Percentiles rank a stretch among this genome's conserved stretches.
These are phyloP conservation scores for Xerus rutilus DNA, from an alignment of 2,797 vertebrate species.

Conservation along the genomic window DNA sequence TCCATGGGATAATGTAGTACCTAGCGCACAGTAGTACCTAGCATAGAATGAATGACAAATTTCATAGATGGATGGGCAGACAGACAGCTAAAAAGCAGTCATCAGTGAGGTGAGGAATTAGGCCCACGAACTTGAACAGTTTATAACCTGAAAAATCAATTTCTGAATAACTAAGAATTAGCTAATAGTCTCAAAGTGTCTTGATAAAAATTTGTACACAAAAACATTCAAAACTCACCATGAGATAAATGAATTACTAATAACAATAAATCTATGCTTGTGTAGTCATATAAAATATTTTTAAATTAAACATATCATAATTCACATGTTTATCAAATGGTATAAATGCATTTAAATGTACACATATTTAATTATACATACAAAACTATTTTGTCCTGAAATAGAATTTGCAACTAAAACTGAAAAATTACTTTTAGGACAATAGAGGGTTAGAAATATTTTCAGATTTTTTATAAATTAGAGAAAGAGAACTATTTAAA, in stretches of 20 bases:
- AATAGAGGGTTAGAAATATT: slow-evolving; percentile 11
- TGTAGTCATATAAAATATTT: neutral
- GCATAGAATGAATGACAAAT: neutral
- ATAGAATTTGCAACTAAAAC: neutral
- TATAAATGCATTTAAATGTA: neutral
- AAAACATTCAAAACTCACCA: neutral
- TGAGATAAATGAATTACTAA: neutral
- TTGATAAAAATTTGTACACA: neutral
- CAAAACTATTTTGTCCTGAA: slow-evolving; percentile 5
- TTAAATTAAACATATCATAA: neutral
- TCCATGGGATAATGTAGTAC: accelerated
- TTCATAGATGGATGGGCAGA: no score
- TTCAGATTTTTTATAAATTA: neutral
- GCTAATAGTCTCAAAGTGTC: neutral
- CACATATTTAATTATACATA: neutral
- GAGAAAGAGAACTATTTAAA: slow-evolving; percentile 5
- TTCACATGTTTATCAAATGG: neutral
- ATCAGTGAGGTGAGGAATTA: neutral
- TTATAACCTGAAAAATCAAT: neutral
- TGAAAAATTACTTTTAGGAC: neutral
- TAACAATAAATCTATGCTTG: neutral
- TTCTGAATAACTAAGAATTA: neutral
- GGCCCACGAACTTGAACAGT: neutral
- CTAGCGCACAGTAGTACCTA: neutral
- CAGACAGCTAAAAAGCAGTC: neutral